Evolutionary conservation across 2,888 invertebrate genomes (phyloP).

Genomic region (Pollenia labialis): DNA sequence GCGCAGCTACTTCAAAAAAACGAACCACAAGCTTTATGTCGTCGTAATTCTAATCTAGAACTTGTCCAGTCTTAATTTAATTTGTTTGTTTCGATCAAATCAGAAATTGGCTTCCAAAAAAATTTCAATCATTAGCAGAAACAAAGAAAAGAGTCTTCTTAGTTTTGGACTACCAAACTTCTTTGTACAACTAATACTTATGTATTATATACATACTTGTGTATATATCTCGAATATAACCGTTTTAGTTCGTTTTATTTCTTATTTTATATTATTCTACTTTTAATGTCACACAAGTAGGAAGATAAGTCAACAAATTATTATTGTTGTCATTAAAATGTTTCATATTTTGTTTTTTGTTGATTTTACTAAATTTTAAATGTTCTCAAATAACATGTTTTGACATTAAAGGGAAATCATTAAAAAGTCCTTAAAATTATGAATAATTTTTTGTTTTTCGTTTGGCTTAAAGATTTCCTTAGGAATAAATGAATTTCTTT

Average conservation of each 20-base stretch:
- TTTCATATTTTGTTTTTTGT: background rate
- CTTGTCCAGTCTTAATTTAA: too few relatives aligned
- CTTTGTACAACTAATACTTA: too few relatives aligned
- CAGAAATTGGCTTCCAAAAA: too few relatives aligned
- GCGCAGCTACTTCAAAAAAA: too few relatives aligned
- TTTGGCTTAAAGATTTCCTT: background rate
- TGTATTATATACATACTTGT: too few relatives aligned
- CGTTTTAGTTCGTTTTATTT: slow-evolving; percentile 1
- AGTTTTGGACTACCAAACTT: too few relatives aligned
- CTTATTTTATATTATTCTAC: slow-evolving; percentile 20
- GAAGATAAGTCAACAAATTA: slow-evolving; percentile 62
- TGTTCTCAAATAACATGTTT: slow-evolving; percentile 34
- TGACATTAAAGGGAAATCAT: slow-evolving; percentile 46
- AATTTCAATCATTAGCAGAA: too few relatives aligned
- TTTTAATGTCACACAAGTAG: slow-evolving; percentile 39
- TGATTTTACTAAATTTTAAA: slow-evolving; percentile 16
- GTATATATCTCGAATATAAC: background rate
- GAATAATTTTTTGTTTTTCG: background rate
- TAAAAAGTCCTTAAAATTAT: slow-evolving; percentile 12
- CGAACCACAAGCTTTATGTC: too few relatives aligned
- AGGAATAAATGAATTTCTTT: background rate
- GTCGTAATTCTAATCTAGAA: too few relatives aligned
- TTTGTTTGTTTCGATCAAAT: too few relatives aligned
- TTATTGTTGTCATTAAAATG: slow-evolving; percentile 54
- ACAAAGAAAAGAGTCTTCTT: too few relatives aligned